Conservation (phyloP, 2,888 invertebrate species). For the Zhuqinia jingwanae region DNA sequence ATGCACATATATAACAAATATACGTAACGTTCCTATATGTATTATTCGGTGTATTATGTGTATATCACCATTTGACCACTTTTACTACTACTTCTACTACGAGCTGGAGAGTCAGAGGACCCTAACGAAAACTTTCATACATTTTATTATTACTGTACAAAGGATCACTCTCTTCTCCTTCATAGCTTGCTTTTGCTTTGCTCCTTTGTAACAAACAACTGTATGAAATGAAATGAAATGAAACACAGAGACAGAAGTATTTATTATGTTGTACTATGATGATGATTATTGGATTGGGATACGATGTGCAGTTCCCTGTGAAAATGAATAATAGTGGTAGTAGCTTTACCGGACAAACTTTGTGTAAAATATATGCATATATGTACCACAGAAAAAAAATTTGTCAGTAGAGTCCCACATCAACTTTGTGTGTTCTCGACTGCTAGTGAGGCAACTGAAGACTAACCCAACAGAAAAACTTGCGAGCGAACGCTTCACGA, state of each 20-base stretch:
- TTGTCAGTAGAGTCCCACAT: background rate
- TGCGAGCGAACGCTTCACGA: slow-evolving; percentile 42
- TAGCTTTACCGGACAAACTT: slow-evolving; percentile 45
- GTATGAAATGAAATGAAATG: background rate
- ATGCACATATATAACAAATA: too few species aligned
- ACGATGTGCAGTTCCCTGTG: too few species aligned
- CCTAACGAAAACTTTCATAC: slow-evolving; percentile 20
- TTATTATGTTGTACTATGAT: slow-evolving; percentile 28
- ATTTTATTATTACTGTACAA: slow-evolving; percentile 2
- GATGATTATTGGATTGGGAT: too few species aligned
- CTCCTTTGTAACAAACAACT: background rate
- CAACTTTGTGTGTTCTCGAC: slow-evolving; percentile 31
- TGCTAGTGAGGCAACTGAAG: slow-evolving; percentile 52
- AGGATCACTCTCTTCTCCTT: background rate
- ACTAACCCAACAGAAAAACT: slow-evolving; percentile 51
- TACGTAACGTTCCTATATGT: background rate
- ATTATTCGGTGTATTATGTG: background rate
- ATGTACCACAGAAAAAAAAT: background rate
- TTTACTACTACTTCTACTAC: slow-evolving; percentile 16
- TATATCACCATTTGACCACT: slow-evolving; percentile 39
- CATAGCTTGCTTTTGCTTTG: background rate
- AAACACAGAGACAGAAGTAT: slow-evolving; percentile 30
- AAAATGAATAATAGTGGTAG: background rate
- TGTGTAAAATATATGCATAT: slow-evolving; percentile 3
- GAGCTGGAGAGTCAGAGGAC: background rate